Evolutionary conservation across 2,797 vertebrate species (phyloP).

Genomic region (Coregonus sp.): DNA sequence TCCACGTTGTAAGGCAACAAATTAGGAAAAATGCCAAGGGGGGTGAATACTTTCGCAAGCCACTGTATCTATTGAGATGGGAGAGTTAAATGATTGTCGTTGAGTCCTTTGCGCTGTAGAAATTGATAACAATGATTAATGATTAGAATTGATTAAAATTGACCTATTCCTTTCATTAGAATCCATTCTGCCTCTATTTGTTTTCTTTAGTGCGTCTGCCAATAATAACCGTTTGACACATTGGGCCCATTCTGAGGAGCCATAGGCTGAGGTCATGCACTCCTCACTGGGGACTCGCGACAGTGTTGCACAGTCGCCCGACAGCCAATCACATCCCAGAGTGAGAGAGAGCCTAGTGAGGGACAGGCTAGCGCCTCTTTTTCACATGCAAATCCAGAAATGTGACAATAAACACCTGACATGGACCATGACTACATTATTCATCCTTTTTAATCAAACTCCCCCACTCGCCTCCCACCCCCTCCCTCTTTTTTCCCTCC

Average conservation of each 20-base stretch:
- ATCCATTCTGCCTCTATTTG: slow-evolving; percentile 67
- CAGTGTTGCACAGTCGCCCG: slow-evolving; percentile 66
- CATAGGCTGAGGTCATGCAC: slow-evolving; percentile 66
- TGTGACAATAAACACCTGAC: slow-evolving; percentile 86
- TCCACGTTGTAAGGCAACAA: too few relatives aligned
- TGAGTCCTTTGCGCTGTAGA: slow-evolving; percentile 44
- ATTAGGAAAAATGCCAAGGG: too few relatives aligned
- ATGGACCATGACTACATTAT: slow-evolving; percentile 77
- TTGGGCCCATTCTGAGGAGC: slow-evolving; percentile 66
- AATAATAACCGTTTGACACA: slow-evolving; percentile 76
- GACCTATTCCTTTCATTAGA: slow-evolving; percentile 64
- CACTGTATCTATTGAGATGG: neutral
- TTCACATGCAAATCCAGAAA: slow-evolving; percentile 83
- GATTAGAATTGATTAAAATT: slow-evolving; percentile 65
- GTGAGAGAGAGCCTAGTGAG: slow-evolving; percentile 23
- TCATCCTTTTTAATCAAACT: slow-evolving; percentile 76
- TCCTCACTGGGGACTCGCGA: slow-evolving; percentile 63
- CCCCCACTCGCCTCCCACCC: slow-evolving; percentile 37
- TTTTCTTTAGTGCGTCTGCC: slow-evolving; percentile 66
- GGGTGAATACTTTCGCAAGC: too few relatives aligned
- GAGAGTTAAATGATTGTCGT: slow-evolving; percentile 31
- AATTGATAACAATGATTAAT: slow-evolving; percentile 66
- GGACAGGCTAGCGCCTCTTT: slow-evolving; percentile 63
- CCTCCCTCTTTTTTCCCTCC: slow-evolving; percentile 22
- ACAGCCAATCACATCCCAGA: slow-evolving; percentile 56